Base-by-base conservation (phyloP, 1,140 invertebrate genomes). In the Hydropsyche tenuis region DNA sequence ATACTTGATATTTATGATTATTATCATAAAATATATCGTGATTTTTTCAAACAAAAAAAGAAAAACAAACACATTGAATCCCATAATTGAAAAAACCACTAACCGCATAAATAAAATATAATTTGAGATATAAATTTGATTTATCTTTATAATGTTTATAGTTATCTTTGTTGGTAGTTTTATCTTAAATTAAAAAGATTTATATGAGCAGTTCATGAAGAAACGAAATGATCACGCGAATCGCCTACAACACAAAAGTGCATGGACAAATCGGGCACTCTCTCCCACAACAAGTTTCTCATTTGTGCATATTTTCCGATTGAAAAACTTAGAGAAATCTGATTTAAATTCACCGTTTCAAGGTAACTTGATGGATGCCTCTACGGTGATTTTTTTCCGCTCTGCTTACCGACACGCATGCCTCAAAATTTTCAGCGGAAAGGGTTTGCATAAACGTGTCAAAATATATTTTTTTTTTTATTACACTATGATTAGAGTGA, bases 261-360 rank as follows among this genome's bases (percentile, higher is more conserved):
- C 65, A 48, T 48, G 48, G 11, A 56, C 48, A 56, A 51, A 56
- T 65, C 27, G 9, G 1, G 43, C 25, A 56, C 68, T 56, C 51
- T 70, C 68, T 70, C 25, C 48, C 22, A 48, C 37, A 48, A 22
- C 48, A 37, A 12, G 68, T 70, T 70, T 70, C 51, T 56, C 48
- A 70, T 70, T 53, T 70, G 48, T 60, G 51, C 51, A 70, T 70
- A 70, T 70, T 56, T 70, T 56, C 30, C 25, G 25, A 70, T 37
- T 60, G 48, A 70, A 70, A 70, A 14, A 37, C 25, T n/a, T 48
- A 37, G 68, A 70, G 68, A 70, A 70, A 70, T 70, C 68, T 11
- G 30, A 37, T 70, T 56, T 48, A 53, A 70, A 70, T 70, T 70
- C 65, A 68, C 37, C 20, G 23, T 48, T 68, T 48, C 65, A 68